Conservation (phyloP, 2,797 vertebrate genomes). For the Chloroceryle inda region DNA sequence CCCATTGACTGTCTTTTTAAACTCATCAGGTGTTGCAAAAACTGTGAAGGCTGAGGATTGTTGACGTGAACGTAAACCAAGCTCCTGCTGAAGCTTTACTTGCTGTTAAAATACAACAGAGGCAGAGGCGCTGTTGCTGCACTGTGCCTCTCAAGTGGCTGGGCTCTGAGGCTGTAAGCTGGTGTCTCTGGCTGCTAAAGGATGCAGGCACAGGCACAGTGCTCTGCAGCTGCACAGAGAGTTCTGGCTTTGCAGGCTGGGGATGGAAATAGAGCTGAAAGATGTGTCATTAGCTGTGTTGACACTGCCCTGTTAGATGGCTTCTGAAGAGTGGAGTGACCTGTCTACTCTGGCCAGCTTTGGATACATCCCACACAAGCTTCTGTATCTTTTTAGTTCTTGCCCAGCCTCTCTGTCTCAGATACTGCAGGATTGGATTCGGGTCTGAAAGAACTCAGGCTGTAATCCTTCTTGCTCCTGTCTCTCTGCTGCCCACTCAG, state of each 20-base stretch:
- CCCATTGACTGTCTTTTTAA: fast-evolving
- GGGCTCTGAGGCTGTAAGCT: neutral
- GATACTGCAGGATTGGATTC: neutral
- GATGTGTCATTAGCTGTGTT: neutral
- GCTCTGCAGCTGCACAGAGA: neutral
- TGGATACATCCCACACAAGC: neutral
- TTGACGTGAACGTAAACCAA: neutral
- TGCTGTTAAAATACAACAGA: neutral
- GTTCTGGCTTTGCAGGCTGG: neutral
- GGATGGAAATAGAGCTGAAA: neutral
- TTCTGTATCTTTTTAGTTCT: neutral
- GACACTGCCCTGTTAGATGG: neutral
- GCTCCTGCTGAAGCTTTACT: neutral
- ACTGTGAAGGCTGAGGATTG: neutral
- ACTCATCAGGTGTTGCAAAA: neutral
- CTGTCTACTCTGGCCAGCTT: neutral
- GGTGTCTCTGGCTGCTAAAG: neutral
- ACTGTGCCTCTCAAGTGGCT: neutral
- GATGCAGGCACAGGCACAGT: neutral
- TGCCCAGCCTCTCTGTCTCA: neutral
- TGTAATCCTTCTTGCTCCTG: neutral
- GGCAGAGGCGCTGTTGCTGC: neutral
- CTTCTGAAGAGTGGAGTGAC: neutral
- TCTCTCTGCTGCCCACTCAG: neutral
- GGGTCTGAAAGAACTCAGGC: neutral